Evolutionary conservation across 2,888 invertebrate species (phyloP).

Genomic region (Lamproptera curius): DNA sequence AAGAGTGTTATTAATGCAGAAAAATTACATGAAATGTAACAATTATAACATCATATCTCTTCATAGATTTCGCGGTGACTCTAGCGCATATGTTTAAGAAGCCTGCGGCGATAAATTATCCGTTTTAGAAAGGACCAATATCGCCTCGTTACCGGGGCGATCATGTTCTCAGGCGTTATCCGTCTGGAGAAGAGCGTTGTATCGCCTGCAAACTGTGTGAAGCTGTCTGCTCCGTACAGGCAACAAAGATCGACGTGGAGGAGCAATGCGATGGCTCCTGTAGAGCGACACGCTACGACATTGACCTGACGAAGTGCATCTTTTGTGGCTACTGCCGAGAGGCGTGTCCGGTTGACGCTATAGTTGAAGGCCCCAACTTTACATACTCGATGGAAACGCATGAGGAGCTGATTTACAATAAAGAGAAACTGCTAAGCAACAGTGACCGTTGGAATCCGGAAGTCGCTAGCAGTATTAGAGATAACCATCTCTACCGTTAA

Average conservation of each 20-base stretch:
- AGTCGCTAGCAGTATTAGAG: constrained; percentile 92
- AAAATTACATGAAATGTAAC: no score
- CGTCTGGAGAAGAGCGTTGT: constrained; percentile 98
- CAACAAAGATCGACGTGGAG: constrained; percentile 99
- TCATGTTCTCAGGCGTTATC: constrained; percentile 97
- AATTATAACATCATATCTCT: no score
- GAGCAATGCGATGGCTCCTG: constrained; percentile 96
- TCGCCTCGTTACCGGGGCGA: constrained; percentile 98
- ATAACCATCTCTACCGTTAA: constrained; percentile 61
- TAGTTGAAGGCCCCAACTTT: constrained; percentile 99
- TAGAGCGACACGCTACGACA: constrained; percentile 97
- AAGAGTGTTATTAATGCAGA: no score
- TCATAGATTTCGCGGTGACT: constrained; percentile 86
- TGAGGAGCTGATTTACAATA: constrained; percentile 98
- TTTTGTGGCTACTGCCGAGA: constrained; percentile 99
- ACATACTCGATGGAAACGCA: constrained; percentile 98
- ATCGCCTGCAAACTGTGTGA: constrained; percentile 99
- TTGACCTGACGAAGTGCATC: constrained; percentile 98
- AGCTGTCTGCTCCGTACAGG: constrained; percentile 99
- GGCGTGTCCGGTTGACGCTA: constrained; percentile 98
- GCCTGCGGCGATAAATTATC: constrained; percentile 99
- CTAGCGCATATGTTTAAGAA: constrained; percentile 84
- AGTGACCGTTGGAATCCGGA: constrained; percentile 99
- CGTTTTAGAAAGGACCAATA: constrained; percentile 99
- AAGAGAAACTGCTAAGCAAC: constrained; percentile 96